Conservation (phyloP, 64 coral and sea anemone genomes). For the Porites australiensis region DNA sequence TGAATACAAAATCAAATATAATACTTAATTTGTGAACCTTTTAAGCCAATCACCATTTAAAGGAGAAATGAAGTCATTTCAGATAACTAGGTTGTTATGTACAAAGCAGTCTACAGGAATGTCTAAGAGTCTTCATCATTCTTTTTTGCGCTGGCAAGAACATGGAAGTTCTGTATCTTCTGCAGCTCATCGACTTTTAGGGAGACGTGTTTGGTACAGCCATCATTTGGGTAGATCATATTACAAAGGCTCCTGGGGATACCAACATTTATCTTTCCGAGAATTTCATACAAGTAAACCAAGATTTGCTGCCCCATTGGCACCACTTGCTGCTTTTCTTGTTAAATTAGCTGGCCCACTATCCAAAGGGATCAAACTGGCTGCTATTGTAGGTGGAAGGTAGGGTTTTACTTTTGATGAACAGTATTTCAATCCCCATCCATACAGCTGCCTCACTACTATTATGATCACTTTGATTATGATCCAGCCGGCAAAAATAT, state of each 20-base stretch:
- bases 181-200: neutral
- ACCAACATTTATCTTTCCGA: neutral
- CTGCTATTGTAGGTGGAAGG: conserved; percentile 80
- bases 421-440: no score
- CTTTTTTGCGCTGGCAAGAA: neutral
- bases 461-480: no score
- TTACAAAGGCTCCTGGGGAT: neutral
- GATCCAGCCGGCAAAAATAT: no score
- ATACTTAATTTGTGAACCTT: no score
- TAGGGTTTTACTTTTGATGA: neutral
- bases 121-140: neutral
- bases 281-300: conserved; percentile 50
- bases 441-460: no score
- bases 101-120: neutral
- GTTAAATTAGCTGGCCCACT: conserved; percentile 79
- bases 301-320: conserved; percentile 73
- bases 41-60: neutral
- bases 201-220: neutral
- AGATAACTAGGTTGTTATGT: neutral
- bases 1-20: no score
- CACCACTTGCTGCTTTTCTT: conserved; percentile 74
- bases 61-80: conserved; percentile 1
- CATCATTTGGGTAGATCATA: neutral
- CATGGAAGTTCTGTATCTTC: neutral
- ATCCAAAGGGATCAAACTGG: conserved; percentile 78